Evolutionary conservation across 2,888 invertebrate species (phyloP).

Genomic region (Euphydryas editha): DNA sequence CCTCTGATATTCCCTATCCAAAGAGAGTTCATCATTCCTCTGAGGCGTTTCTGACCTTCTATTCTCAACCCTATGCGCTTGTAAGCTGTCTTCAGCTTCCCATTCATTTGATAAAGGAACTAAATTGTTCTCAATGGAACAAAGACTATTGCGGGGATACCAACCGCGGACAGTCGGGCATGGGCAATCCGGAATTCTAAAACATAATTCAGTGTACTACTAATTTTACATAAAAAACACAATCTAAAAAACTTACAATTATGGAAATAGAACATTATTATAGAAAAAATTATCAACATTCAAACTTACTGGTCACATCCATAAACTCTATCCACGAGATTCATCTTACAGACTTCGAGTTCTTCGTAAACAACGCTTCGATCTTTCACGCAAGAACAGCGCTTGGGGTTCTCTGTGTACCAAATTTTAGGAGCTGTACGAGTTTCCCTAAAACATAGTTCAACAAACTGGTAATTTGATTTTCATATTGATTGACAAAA

Average conservation of each 20-base stretch:
- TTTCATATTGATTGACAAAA: too few species aligned
- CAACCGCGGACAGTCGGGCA: conserved; percentile 56
- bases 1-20: conserved; percentile 73
- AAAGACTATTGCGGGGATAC: conserved; percentile 61
- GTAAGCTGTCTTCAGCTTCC: conserved; percentile 65
- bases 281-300: background rate
- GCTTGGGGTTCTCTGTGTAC: conserved; percentile 69
- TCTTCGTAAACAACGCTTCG: conserved; percentile 70
- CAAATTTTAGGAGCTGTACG: conserved; percentile 62
- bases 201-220: background rate
- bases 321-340: conserved; percentile 68
- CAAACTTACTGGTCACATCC: conserved; percentile 73
- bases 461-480: background rate
- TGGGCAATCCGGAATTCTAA: conserved; percentile 58
- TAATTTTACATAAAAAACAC: background rate
- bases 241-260: too few species aligned
- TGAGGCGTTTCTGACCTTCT: conserved; percentile 49
- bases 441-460: conserved; percentile 59
- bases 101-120: conserved; percentile 60
- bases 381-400: conserved; percentile 73
- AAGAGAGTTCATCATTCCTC: conserved; percentile 55
- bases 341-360: conserved; percentile 70
- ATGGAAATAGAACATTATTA: background rate
- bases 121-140: conserved; percentile 47
- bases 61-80: conserved; percentile 37